Base-by-base conservation (phyloP, 1,140 invertebrate genomes). In the Rhyzopertha dominica region DNA sequence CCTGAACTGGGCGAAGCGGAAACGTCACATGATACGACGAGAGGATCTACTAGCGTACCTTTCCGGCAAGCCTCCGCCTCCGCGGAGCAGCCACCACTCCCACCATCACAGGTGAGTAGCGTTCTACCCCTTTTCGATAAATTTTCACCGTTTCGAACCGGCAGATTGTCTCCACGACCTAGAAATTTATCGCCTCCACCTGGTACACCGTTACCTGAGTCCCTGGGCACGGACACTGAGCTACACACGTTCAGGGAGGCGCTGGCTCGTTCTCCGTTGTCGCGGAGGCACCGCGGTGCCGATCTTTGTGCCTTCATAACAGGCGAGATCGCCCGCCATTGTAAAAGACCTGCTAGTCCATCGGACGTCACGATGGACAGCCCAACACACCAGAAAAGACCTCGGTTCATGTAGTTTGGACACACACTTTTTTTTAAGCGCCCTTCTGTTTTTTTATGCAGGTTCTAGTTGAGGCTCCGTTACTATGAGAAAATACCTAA, bases 1-100 rank as follows among this genome's bases (percentile, higher is more conserved):
- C 56, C 74, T 86, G 53, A 81, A 82, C 57, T 88, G 85, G 85
- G 82, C 80, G 5, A 85, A 82, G 66, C 79, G 81, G 66, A 75
- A 84, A 63, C 70, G 81, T 46, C 75, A 78, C 51, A 63, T 71
- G 52, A 88, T 88, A 56, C 70, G 82, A 18, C 72, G 85, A 32
- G 85, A 88, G 62, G 85, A 89, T 62, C 68, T 89, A 16, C 70
- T 89, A 55, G 81, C 82, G n/a, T 88, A 84, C 74, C 72, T 88
- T 17, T 78, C 82, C 55, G 85, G 84, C 24, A 85, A 82, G 69
- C 75, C 74, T 58, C 70, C 78, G 42, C 82, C 83, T 53, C 63
- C 74, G 55, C 69, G 54, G 67, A 68, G 67, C 67, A 69, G 66
- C 58, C 67, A 67, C 36, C 26, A 54, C 16, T 22, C 53, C 36